These are phyloP conservation scores for Thera britannica DNA, from an alignment of 2,888 invertebrate genomes.

Conservation along the genomic window DNA sequence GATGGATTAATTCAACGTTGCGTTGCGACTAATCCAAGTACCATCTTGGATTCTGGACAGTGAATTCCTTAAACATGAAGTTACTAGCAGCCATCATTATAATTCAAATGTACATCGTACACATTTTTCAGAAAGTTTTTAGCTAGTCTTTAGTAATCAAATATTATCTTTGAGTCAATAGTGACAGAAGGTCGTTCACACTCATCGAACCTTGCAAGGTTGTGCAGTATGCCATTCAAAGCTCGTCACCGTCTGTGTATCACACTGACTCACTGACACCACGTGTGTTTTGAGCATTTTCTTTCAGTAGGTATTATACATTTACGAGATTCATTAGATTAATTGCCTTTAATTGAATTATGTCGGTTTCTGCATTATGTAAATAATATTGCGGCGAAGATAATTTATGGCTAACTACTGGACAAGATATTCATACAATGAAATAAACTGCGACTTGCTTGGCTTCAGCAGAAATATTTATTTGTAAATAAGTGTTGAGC, in stretches of 20 bases:
- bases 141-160: too few relatives aligned
- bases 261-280: slow-evolving; percentile 35
- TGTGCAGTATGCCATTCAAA: slow-evolving; percentile 27
- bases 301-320: slow-evolving; percentile 12
- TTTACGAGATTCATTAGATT: slow-evolving; percentile 20
- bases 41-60: too few relatives aligned
- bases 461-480: too few relatives aligned
- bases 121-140: too few relatives aligned
- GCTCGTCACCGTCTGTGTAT: slow-evolving; percentile 30
- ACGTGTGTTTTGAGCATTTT: slow-evolving; percentile 35
- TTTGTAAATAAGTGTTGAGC: not conserved
- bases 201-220: slow-evolving; percentile 26
- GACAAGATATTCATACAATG: not conserved
- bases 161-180: slow-evolving; percentile 1
- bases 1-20: too few relatives aligned
- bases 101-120: too few relatives aligned
- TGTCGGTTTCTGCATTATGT: slow-evolving; percentile 12
- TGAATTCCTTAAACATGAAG: too few relatives aligned
- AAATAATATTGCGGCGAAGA: not conserved
- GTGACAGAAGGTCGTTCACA: slow-evolving; percentile 31
- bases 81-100: too few relatives aligned
- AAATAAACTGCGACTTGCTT: too few relatives aligned
- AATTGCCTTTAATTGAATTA: slow-evolving; percentile 8
- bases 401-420: not conserved
- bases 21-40: too few relatives aligned